A percentile compares a stretch with the other conserved stretches of the same genome.
phyloP scores from a whole-genome alignment of 2,888 invertebrate species.

The Eupeodes luniger region DNA sequence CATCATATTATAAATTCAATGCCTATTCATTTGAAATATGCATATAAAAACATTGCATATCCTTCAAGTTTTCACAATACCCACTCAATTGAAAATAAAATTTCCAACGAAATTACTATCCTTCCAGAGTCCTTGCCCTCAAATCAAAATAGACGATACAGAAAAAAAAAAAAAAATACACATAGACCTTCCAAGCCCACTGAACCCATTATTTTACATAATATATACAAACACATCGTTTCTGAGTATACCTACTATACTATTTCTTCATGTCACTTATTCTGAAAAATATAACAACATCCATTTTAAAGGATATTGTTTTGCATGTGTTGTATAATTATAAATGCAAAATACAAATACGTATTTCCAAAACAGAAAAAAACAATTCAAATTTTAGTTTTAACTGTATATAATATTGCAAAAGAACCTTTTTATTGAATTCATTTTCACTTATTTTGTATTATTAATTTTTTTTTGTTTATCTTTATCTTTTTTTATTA shows the following conservation, averaged over 20 bases:
- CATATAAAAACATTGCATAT: too few species aligned
- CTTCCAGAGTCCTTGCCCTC: conserved; percentile 10
- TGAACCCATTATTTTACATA: neutral
- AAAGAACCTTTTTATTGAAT: conserved; percentile 74
- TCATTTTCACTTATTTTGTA: conserved; percentile 57
- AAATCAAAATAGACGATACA: neutral
- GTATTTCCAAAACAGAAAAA: conserved; percentile 4
- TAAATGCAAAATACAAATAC: too few species aligned
- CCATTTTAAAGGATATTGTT: neutral
- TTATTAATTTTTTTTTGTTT: conserved; percentile 12
- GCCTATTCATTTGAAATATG: too few species aligned
- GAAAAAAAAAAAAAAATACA: neutral
- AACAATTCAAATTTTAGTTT: conserved; percentile 5
- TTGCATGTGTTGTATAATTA: neutral
- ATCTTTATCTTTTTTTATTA: conserved; percentile 22
- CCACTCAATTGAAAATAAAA: neutral
- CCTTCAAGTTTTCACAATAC: neutral
- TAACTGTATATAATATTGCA: conserved; percentile 57
- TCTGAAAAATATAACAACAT: neutral
- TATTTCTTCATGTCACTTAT: neutral
- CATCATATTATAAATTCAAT: too few species aligned
- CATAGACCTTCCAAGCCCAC: neutral
- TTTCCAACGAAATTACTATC: neutral
- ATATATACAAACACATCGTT: neutral
- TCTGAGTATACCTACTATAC: neutral